phyloP scores from a whole-genome alignment of 2,113 vertebrate species.

The Anolis sagrei region DNA sequence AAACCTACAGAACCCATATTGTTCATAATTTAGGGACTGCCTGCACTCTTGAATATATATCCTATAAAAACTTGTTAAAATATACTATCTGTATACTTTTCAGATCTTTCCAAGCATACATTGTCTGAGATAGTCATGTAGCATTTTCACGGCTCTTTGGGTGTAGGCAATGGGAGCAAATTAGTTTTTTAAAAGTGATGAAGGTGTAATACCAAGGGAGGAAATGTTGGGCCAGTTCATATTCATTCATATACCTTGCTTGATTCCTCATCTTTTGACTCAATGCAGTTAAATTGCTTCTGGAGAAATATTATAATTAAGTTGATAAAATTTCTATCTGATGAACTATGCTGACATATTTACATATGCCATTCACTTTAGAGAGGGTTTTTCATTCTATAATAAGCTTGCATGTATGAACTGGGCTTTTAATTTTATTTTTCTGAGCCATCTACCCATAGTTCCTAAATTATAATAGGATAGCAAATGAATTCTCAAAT shows the following conservation, averaged over 20 bases:
- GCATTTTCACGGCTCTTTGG: background rate
- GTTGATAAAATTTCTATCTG: background rate
- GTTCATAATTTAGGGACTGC: no score
- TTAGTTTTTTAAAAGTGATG: background rate
- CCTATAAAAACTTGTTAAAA: background rate
- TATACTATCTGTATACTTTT: background rate
- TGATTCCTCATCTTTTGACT: background rate
- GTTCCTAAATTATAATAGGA: background rate
- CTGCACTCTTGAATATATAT: background rate
- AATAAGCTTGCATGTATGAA: background rate
- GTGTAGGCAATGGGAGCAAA: background rate
- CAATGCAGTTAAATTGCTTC: background rate
- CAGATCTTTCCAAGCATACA: background rate
- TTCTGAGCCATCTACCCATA: fast-evolving
- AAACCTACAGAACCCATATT: no score
- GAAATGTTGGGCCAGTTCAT: background rate
- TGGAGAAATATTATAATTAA: background rate
- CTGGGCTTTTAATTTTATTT: fast-evolving
- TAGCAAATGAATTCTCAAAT: no score
- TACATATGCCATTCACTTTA: background rate
- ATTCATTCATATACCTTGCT: background rate
- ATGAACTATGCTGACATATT: background rate
- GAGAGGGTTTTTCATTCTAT: fast-evolving
- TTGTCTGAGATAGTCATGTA: background rate
- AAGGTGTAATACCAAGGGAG: background rate